Evolutionary conservation across 2,113 vertebrate genomes (phyloP).

Genomic region (Mohoua ochrocephala): DNA sequence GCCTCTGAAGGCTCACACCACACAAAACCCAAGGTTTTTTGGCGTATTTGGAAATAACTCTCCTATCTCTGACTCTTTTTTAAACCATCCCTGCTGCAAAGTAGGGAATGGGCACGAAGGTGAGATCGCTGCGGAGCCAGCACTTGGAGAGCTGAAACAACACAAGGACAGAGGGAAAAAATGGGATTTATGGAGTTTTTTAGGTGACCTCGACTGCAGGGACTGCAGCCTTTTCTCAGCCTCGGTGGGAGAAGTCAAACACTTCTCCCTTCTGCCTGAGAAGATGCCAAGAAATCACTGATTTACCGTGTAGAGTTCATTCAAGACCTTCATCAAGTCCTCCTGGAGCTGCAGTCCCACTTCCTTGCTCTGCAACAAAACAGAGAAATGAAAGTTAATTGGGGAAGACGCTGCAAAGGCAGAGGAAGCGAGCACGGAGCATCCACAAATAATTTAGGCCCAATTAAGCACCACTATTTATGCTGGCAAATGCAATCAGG

Average conservation of each 20-base stretch:
- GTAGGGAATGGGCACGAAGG: rapidly evolving
- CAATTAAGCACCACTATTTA: slow-evolving; percentile 12
- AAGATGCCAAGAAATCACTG: not conserved
- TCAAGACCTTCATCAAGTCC: slow-evolving; percentile 96
- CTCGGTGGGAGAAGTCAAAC: slow-evolving; percentile 1
- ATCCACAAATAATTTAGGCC: not conserved
- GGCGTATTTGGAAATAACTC: not conserved
- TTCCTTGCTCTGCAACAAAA: slow-evolving; percentile 90
- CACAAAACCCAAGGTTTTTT: not conserved
- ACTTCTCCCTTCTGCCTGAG: not conserved
- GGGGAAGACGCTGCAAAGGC: not conserved
- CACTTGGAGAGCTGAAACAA: not conserved
- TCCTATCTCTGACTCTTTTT: not conserved
- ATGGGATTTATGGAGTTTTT: not conserved
- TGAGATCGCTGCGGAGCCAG: not conserved
- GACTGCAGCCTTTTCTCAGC: not conserved
- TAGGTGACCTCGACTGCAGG: not conserved
- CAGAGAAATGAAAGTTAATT: slow-evolving; percentile 67
- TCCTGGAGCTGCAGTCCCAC: slow-evolving; percentile 95
- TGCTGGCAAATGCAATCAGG: slow-evolving; percentile 40
- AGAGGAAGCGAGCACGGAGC: not conserved
- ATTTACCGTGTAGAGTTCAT: slow-evolving; percentile 95
- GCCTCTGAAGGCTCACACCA: not conserved
- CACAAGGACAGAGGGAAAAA: not conserved
- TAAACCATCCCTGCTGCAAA: not conserved